These are phyloP conservation scores for Margarornis squamiger DNA, from an alignment of 2,797 vertebrate genomes.

Conservation along the genomic window DNA sequence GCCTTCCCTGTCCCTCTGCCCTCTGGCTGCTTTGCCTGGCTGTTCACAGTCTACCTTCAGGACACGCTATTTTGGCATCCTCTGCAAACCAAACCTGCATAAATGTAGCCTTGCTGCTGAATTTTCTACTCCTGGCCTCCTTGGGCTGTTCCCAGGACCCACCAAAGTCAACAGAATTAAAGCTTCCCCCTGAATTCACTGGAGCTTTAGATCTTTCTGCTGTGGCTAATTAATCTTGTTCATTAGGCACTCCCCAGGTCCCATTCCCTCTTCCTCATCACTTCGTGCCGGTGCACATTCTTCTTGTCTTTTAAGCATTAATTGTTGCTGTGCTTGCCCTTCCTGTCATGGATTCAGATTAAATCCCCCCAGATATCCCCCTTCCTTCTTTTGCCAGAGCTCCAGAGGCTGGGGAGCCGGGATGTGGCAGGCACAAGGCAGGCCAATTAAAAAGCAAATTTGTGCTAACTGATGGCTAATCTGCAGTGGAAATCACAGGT, in stretches of 20 bases:
- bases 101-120: neutral
- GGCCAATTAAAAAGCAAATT: slow-evolving; percentile 81
- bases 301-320: slow-evolving; percentile 55
- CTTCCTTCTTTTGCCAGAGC: slow-evolving; percentile 37
- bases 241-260: slow-evolving; percentile 38
- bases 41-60: slow-evolving; percentile 33
- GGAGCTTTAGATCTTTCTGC: slow-evolving; percentile 15
- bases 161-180: slow-evolving; percentile 39
- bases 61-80: neutral
- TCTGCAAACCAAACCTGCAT: neutral
- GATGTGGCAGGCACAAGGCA: slow-evolving; percentile 68
- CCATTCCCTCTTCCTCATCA: slow-evolving; percentile 31
- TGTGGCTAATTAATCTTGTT: slow-evolving; percentile 50
- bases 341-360: slow-evolving; percentile 48
- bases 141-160: neutral
- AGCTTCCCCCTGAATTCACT: slow-evolving; percentile 8
- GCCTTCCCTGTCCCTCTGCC: neutral
- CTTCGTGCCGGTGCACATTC: slow-evolving; percentile 20
- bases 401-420: slow-evolving; percentile 58
- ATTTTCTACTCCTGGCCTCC: neutral
- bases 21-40: neutral
- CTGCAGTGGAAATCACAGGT: slow-evolving; percentile 69
- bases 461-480: slow-evolving; percentile 76
- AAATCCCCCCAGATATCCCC: slow-evolving; percentile 50
- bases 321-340: slow-evolving; percentile 62